These are phyloP conservation scores for Platycheirus albimanus DNA, from an alignment of 2,888 invertebrate genomes.

Conservation along the genomic window DNA sequence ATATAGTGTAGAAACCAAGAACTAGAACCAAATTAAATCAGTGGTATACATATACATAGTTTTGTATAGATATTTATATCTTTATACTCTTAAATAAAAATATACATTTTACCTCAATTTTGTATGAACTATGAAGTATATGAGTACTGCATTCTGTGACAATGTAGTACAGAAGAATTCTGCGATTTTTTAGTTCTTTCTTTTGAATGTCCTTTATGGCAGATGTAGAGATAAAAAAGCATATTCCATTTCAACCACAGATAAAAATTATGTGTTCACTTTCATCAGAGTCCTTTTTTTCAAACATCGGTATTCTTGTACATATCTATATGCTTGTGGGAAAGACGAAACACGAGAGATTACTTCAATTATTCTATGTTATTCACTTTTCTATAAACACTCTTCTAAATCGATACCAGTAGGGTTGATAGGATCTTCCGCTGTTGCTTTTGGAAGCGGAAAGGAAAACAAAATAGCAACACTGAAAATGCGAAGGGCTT, in stretches of 20 bases:
- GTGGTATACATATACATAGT: no score
- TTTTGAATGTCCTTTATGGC: neutral
- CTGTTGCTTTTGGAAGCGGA: slow-evolving; percentile 37
- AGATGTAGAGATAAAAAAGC: neutral
- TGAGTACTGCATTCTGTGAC: neutral
- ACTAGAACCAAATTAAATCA: no score
- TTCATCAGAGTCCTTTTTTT: slow-evolving; percentile 39
- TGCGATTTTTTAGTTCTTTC: no score
- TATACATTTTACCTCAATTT: no score
- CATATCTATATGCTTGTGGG: no score
- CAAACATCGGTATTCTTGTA: slow-evolving; percentile 2
- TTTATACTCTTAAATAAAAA: no score
- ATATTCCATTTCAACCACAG: neutral
- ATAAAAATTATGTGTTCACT: slow-evolving; percentile 53
- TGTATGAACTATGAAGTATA: no score
- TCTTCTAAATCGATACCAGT: slow-evolving; percentile 38
- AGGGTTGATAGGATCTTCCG: slow-evolving; percentile 54
- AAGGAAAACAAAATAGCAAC: slow-evolving; percentile 8
- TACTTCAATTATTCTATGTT: slow-evolving; percentile 70
- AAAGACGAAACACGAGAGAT: slow-evolving; percentile 52
- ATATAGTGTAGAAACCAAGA: no score
- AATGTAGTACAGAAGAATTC: neutral
- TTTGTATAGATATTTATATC: no score
- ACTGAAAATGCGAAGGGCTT: slow-evolving; percentile 14
- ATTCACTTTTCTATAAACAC: slow-evolving; percentile 70